Evolutionary conservation across 23 tunicate species (phyloP).

Genomic region (Ciona savignyi): DNA sequence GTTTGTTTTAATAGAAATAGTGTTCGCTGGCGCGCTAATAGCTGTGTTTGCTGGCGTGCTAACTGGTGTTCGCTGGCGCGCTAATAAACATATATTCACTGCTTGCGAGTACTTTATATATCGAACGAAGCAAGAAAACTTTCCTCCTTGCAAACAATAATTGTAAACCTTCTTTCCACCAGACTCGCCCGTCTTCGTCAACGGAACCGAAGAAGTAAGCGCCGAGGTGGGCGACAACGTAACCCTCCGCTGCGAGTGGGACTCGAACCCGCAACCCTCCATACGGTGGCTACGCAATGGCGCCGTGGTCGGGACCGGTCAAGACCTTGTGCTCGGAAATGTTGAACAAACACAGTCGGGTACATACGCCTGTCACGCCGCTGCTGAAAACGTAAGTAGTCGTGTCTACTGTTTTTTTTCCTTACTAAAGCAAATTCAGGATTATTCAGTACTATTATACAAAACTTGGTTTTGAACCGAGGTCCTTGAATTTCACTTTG

Average conservation of each 20-base stretch:
- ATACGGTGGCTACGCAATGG: slow-evolving; percentile 41
- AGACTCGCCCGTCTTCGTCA: slow-evolving; percentile 62
- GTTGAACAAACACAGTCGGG: slow-evolving; percentile 36
- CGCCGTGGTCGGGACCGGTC: slow-evolving; percentile 10
- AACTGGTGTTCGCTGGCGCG: too few relatives aligned
- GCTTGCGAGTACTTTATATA: too few relatives aligned
- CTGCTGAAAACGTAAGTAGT: slow-evolving; percentile 34
- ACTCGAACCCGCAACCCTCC: slow-evolving; percentile 64
- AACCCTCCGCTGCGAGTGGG: slow-evolving; percentile 75
- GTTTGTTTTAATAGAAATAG: too few relatives aligned
- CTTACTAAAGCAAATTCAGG: too few relatives aligned
- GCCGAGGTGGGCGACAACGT: slow-evolving; percentile 55
- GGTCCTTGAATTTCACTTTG: too few relatives aligned
- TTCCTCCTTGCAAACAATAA: not conserved
- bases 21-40: too few relatives aligned
- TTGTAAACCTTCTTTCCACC: not conserved
- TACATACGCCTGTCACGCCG: slow-evolving; percentile 24
- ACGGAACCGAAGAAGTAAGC: slow-evolving; percentile 28
- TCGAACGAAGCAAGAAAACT: not conserved
- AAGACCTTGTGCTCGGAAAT: slow-evolving; percentile 3
- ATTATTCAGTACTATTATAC: too few relatives aligned
- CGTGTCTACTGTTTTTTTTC: too few relatives aligned
- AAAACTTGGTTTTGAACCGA: too few relatives aligned
- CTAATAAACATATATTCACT: too few relatives aligned
- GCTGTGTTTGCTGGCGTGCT: too few relatives aligned